Evolutionary conservation across 2,888 invertebrate genomes (phyloP).

Genomic region (Yponomeuta cagnagella): DNA sequence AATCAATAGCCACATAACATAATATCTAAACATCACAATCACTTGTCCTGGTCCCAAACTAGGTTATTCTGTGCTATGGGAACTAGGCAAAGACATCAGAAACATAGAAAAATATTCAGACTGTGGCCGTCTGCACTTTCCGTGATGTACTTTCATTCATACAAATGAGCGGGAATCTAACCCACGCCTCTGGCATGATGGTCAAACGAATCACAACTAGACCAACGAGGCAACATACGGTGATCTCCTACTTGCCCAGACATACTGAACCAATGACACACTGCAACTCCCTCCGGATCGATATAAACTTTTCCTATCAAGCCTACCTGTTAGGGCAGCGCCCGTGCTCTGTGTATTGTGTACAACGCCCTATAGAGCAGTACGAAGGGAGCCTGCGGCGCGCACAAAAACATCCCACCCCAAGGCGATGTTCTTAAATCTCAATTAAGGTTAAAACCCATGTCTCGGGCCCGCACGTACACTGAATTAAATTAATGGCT

Average conservation of each 20-base stretch:
- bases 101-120: no score
- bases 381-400: constrained; percentile 19
- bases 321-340: not conserved
- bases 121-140: no score
- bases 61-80: no score
- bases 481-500: constrained; percentile 74
- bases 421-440: constrained; percentile 65
- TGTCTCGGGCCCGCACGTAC: constrained; percentile 65
- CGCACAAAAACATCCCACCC: constrained; percentile 54
- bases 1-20: no score
- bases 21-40: no score
- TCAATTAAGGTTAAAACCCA: constrained; percentile 74
- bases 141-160: no score
- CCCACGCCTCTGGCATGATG: no score
- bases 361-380: not conserved
- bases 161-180: no score
- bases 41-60: no score
- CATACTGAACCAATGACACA: not conserved
- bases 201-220: no score
- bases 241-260: not conserved
- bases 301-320: not conserved
- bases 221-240: no score
- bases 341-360: not conserved
- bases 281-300: not conserved
- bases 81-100: no score